Base-by-base conservation (phyloP, 1,140 invertebrate genomes). In the Lordiphosa collinella region DNA sequence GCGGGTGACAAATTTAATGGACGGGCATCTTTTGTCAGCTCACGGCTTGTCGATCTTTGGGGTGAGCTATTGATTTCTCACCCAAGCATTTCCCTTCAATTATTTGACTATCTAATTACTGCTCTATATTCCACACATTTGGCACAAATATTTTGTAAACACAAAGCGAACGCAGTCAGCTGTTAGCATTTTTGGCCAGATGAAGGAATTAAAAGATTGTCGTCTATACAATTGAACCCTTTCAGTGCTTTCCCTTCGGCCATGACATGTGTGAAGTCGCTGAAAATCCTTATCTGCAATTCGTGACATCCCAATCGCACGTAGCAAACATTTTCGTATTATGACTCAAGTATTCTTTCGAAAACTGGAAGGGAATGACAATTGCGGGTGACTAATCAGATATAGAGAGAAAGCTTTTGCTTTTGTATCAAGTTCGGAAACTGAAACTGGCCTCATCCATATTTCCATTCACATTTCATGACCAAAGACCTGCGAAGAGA, bases 1-100 rank as follows among this genome's bases (percentile, higher is more conserved):
- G 78, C 78, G 78, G 78, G 78, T 85, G 78, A 84, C 78, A 84
- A 84, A 84, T 84, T 84, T 84, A 84, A 84, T 84, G 79, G 78
- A 84, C 68, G 64, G 38, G 31, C 55, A 70, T 75, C 75, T 79
- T 74, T 70, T 74, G 56, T 56, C 48, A 48, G 51, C 12, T 13
- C 16, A 36, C 32, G 32, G 25, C 25, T 29, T 2, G 25, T 48
- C 36, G n/a, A 37, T 31, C 35, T 22, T 11, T 44, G 37, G 54
- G 50, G 43, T 55, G 53, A n/a, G n/a, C 55, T 55, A 72, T 73
- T 69, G 72, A 67, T 75, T 78, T 75, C 60, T 31, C 16, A 43
- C 53, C 6, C 31, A 13, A 10, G 14, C 22, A 32, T 13, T 29
- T 49, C 48, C 32, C 46, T 53, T 46, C 47, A 46, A 57, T 49